These are phyloP conservation scores for Sesamia nonagrioides DNA, from an alignment of 1,140 invertebrate species.

Conservation along the genomic window DNA sequence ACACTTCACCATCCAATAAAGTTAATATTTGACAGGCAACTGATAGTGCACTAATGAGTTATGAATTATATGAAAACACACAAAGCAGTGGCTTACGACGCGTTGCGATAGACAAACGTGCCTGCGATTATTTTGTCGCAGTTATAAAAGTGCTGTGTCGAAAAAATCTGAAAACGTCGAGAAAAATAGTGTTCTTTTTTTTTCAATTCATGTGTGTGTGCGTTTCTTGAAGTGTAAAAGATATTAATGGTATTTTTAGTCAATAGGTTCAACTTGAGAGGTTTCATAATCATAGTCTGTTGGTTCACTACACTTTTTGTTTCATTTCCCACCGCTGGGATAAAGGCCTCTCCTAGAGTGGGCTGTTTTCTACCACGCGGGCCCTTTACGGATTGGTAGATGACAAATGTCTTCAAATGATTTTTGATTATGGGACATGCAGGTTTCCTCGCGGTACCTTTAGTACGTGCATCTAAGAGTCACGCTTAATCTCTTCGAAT, in stretches of 20 bases:
- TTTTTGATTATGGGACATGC: no score
- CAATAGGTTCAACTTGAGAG: neutral
- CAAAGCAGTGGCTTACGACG: conserved; percentile 52
- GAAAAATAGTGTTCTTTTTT: neutral
- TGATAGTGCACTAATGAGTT: conserved; percentile 64
- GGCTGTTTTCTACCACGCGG: no score
- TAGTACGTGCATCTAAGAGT: no score
- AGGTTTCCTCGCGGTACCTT: no score
- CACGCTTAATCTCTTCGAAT: no score
- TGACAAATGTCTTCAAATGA: no score
- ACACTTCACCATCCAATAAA: neutral
- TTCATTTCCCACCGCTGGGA: neutral
- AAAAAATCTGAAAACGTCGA: neutral
- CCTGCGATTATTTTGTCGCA: conserved; percentile 14
- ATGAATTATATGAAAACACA: conserved; percentile 52
- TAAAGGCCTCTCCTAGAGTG: no score
- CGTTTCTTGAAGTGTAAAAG: neutral
- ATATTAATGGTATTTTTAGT: neutral
- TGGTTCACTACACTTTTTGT: neutral
- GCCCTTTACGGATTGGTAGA: no score
- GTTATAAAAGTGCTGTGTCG: conserved; percentile 5
- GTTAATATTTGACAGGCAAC: conserved; percentile 54
- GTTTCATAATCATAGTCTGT: neutral
- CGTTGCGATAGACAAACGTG: conserved; percentile 21
- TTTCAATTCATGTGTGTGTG: neutral